Evolutionary conservation across 2,113 vertebrate species (phyloP), one percentile per base, ranked within the genome.

Genomic region (Pelecanus crispus): DNA sequence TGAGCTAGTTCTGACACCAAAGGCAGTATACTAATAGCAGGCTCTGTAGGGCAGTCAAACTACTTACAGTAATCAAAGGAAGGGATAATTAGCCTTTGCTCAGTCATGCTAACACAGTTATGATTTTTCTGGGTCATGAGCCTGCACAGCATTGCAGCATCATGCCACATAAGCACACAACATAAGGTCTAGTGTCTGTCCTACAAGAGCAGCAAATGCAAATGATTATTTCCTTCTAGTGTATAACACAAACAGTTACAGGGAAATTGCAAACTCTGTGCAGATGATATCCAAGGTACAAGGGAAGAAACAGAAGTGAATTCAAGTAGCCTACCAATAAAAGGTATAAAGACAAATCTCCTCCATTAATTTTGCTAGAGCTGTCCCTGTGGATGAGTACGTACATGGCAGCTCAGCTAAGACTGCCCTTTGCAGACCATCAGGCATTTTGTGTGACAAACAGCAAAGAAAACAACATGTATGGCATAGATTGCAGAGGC

Each of bases 21-120:
- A 94, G 83, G 38, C 62, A 55, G 55, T 17, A 62, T 18, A 59
- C 42, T 84, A 91, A 67, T 34, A 15, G 7, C 72, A 73, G 59
- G 77, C 19, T 58, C 42, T 86, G 90, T 3, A 79, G 72, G 81
- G 55, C 59, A 62, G 42, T 80, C 72, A 84, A 59, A 58, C 50
- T 55, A 59, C 86, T 94, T 78, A 67, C 10, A 92, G 84, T 94
- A 94, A 92, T 84, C 89, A 92, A 90, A 91, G 82, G 45, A 74
- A 83, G 68, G 47, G 47, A 89, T 84, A 91, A 92, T 95, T 86
- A 94, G 77, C 72, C 83, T 78, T 93, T 95, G 81, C 47, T 94
- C 91, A 84, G 80, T 71, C 86, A 81, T 47, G 50, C 47, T 86
- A 95, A 92, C 68, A 90, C 21, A 80, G 68, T 67, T 91, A 70